A percentile compares a stretch with the other conserved stretches of the same genome.
These are phyloP conservation scores for Anoplius nigerrimus DNA, from an alignment of 2,888 invertebrate species.

Conservation along the genomic window DNA sequence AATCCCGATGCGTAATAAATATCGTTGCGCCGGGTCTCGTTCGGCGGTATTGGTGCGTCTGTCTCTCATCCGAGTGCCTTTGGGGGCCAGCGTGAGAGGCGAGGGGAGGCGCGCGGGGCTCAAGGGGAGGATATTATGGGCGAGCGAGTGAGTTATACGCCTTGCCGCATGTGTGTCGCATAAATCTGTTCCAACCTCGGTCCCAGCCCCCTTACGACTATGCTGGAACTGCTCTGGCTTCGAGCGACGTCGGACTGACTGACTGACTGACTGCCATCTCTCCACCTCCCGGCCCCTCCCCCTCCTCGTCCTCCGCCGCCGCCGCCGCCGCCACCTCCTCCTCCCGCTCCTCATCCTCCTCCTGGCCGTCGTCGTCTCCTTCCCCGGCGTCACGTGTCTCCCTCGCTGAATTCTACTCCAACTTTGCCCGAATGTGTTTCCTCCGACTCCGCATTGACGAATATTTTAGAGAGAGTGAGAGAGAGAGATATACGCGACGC, in stretches of 20 bases:
- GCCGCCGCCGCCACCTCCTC: neutral
- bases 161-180: slow-evolving; percentile 74
- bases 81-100: slow-evolving; percentile 53
- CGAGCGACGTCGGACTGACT: slow-evolving; percentile 56
- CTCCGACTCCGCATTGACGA: slow-evolving; percentile 22
- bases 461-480: slow-evolving; percentile 9
- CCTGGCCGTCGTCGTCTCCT: slow-evolving; percentile 23
- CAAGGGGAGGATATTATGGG: slow-evolving; percentile 72
- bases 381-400: slow-evolving; percentile 25
- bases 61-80: slow-evolving; percentile 64
- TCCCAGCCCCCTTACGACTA: slow-evolving; percentile 61
- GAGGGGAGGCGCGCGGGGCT: slow-evolving; percentile 50
- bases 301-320: slow-evolving; percentile 15
- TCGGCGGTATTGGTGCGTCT: slow-evolving; percentile 65
- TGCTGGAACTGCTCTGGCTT: slow-evolving; percentile 51
- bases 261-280: slow-evolving; percentile 53
- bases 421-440: slow-evolving; percentile 31
- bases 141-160: slow-evolving; percentile 74
- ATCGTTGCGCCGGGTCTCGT: slow-evolving; percentile 54
- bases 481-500: slow-evolving; percentile 11
- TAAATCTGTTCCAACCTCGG: slow-evolving; percentile 72
- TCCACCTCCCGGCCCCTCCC: slow-evolving; percentile 26
- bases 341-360: slow-evolving; percentile 17
- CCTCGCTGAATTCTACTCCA: slow-evolving; percentile 30
- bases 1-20: slow-evolving; percentile 72